These are phyloP conservation scores for Acleris emargana DNA, from an alignment of 2,888 invertebrate species.

Conservation along the genomic window DNA sequence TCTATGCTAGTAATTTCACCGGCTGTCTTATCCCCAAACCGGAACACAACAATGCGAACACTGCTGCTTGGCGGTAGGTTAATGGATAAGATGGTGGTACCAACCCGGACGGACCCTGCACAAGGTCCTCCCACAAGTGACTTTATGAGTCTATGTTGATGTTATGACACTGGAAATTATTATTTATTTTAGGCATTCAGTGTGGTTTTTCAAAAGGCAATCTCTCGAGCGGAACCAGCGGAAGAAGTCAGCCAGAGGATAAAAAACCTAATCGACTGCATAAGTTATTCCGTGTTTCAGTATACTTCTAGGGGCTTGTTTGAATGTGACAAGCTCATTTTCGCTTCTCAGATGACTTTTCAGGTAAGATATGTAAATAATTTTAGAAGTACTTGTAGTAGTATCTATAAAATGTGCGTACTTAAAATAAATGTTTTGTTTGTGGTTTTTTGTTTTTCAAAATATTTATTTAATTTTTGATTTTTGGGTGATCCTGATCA, in stretches of 20 bases:
- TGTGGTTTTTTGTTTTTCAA: too few relatives aligned
- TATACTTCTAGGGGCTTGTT: conserved; percentile 97
- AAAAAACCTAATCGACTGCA: conserved; percentile 95
- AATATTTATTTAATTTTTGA: too few relatives aligned
- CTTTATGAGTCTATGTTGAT: neutral
- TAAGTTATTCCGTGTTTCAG: conserved; percentile 96
- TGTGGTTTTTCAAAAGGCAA: conserved; percentile 98
- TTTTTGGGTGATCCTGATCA: too few relatives aligned
- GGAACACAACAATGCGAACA: too few relatives aligned
- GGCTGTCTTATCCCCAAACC: too few relatives aligned
- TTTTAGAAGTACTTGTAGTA: neutral
- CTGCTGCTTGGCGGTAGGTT: too few relatives aligned
- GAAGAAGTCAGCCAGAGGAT: conserved; percentile 91
- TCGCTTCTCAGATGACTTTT: conserved; percentile 98
- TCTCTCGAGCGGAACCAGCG: conserved; percentile 92
- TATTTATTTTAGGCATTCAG: conserved; percentile 90
- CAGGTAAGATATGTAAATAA: conserved; percentile 84
- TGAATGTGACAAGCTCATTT: conserved; percentile 98
- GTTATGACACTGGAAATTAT: neutral
- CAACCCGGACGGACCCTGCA: too few relatives aligned
- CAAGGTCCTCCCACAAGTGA: too few relatives aligned
- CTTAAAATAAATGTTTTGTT: too few relatives aligned
- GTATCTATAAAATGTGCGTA: neutral
- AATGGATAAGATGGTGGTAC: too few relatives aligned
- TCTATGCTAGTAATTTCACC: too few relatives aligned